Conservation (phyloP, 2,888 invertebrate species). For the Euclidia mi region DNA sequence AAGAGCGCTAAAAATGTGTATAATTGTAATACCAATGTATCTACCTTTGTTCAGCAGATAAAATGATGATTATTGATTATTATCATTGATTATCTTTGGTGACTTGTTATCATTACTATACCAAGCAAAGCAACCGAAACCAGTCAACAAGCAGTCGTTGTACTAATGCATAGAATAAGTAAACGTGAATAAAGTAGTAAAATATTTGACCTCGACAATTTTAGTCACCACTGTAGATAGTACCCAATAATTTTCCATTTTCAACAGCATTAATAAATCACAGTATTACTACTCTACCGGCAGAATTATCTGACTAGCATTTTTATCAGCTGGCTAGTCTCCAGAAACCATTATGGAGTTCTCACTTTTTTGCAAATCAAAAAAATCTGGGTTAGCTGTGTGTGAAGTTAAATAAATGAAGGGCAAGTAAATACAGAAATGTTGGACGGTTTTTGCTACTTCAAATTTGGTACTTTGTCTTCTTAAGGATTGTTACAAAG, state of each 20-base stretch:
- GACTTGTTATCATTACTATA: too few species aligned
- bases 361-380: conserved; percentile 53
- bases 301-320: conserved; percentile 55
- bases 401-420: conserved; percentile 16
- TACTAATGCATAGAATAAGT: too few species aligned
- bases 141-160: too few species aligned
- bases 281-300: conserved; percentile 48
- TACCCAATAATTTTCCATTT: conserved; percentile 25
- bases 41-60: too few species aligned
- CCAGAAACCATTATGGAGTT: conserved; percentile 66
- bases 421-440: conserved; percentile 1
- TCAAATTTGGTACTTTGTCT: background rate
- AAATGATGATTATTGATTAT: too few species aligned
- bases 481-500: too few species aligned
- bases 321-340: conserved; percentile 60
- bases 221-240: background rate
- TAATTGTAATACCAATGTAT: too few species aligned
- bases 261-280: conserved; percentile 52
- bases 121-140: too few species aligned
- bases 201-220: background rate
- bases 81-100: too few species aligned
- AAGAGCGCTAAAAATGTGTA: too few species aligned
- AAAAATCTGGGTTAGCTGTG: conserved; percentile 19
- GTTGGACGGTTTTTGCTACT: background rate
- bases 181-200: background rate